Evolutionary conservation across 2,113 vertebrate genomes (phyloP).

Genomic region (Coreoperca whiteheadi): DNA sequence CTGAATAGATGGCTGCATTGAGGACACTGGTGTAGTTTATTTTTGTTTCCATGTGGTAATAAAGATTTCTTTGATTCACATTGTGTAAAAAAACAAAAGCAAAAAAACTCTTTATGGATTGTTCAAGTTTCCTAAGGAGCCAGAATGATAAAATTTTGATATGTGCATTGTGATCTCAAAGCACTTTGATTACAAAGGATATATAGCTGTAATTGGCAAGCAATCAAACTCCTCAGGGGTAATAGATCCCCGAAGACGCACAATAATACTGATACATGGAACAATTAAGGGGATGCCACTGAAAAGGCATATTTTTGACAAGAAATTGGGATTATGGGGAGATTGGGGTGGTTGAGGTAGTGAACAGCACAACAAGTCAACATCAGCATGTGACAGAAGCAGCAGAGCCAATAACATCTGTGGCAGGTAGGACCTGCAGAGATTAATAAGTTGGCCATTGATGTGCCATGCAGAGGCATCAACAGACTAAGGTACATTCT

Average conservation of each 20-base stretch:
- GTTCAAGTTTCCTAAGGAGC: no score
- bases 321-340: background rate
- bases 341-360: background rate
- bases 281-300: no score
- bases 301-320: background rate
- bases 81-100: no score
- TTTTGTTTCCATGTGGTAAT: background rate
- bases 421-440: no score
- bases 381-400: background rate
- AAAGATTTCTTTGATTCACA: no score
- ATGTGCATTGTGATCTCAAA: background rate
- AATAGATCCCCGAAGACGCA: background rate
- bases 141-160: background rate
- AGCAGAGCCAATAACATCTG: no score
- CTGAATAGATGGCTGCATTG: background rate
- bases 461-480: no score
- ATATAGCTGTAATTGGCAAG: background rate
- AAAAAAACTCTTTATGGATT: no score
- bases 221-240: background rate
- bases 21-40: background rate
- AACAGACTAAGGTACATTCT: no score
- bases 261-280: background rate
- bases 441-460: no score
- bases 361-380: background rate
- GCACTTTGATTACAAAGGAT: no score